Base-by-base conservation (phyloP, 2,888 invertebrate genomes). In the Xestia xanthographa region DNA sequence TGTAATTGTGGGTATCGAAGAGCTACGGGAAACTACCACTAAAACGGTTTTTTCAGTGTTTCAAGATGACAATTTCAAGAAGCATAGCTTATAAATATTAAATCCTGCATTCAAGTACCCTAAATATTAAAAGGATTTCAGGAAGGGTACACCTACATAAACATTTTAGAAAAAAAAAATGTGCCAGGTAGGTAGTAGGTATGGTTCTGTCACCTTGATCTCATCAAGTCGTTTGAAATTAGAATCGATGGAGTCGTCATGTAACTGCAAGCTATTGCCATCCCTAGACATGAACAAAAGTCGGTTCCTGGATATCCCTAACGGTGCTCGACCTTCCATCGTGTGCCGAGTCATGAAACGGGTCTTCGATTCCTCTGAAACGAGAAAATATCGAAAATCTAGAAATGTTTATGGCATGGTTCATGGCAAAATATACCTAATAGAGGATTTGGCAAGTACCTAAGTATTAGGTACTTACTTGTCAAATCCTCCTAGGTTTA, bases 251-350 rank as follows among this genome's bases (percentile, higher is more conserved):
- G 95, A 95, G 60, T 95, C 93, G 67, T 97, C 96, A 83, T 97
- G 97, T 29, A 97, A 91, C 70, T 96, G 92, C 80, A 98, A 94
- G 77, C 95, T 96, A 85, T 96, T 97, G 56, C 97, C 97, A 72
- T 95, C 96, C 75, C 97, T 94, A 66, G 97, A 96, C 69, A 92
- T 91, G 4, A 96, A 91, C 56, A 97, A 93, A 45, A 97, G 90
- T 80, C 93, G 93, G 60, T 95, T 92, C 17, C 96, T 97, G 2
- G 93, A 92, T 79, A 97, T 84, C 43, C 94, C 91, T 67, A 97
- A 83, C 0, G 97, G 97, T 9, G 97, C 96, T 63, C 97, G 94
- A 3, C 97, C 97, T 90, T 96, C 95, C 93, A 97, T 93, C 14
- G 96, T 95, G 86, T 97, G 95, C 60, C 97, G 94, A 20, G 97